These are phyloP conservation scores for Serilophus lunatus DNA, from an alignment of 2,113 vertebrate species.

Conservation along the genomic window DNA sequence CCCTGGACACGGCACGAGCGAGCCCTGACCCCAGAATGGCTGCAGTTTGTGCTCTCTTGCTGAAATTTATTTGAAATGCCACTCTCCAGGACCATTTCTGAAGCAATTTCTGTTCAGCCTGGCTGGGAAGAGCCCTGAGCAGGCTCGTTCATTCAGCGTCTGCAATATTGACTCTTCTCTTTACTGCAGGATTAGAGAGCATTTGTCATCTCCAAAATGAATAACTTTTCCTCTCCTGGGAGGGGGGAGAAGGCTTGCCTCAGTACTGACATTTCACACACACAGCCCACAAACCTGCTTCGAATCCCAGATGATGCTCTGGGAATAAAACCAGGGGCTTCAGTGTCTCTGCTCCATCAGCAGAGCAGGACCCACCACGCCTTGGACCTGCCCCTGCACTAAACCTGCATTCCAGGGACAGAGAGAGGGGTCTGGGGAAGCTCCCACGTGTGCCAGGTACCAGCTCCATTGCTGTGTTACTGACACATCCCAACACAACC, in stretches of 20 bases:
- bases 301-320: neutral
- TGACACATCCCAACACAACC: neutral
- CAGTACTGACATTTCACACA: neutral
- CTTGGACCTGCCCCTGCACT: neutral
- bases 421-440: neutral
- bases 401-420: neutral
- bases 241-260: neutral
- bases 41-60: neutral
- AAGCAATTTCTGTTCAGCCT: slow-evolving; percentile 34
- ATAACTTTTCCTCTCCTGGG: slow-evolving; percentile 46
- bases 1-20: rapidly evolving
- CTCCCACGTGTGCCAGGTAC: neutral
- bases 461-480: rapidly evolving
- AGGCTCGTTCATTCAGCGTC: neutral
- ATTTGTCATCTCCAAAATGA: slow-evolving; percentile 59
- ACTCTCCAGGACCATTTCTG: neutral
- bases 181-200: slow-evolving; percentile 36
- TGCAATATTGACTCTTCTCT: slow-evolving; percentile 51
- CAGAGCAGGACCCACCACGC: neutral
- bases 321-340: neutral
- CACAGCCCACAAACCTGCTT: slow-evolving; percentile 2
- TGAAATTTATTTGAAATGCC: slow-evolving; percentile 4
- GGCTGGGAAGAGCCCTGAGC: slow-evolving; percentile 39
- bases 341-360: neutral
- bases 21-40: neutral